These are phyloP conservation scores for Tholera decimalis DNA, from an alignment of 2,888 invertebrate genomes.

Conservation along the genomic window DNA sequence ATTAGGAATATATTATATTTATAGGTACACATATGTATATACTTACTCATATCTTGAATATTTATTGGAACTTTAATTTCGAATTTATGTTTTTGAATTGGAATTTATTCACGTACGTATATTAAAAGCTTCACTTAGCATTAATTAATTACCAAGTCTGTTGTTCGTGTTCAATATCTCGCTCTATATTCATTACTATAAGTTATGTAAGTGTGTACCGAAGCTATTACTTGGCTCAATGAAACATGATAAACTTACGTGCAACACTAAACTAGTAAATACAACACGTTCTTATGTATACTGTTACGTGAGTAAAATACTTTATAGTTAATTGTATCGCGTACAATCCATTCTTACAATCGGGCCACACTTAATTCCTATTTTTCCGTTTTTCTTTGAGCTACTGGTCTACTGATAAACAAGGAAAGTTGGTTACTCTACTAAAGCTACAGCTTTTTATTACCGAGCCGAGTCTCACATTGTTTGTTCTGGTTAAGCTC, in stretches of 20 bases:
- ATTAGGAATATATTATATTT: not conserved
- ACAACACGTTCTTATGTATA: conserved; percentile 45
- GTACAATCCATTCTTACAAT: conserved; percentile 1
- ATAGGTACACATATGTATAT: no score
- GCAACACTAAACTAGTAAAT: conserved; percentile 41
- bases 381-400: conserved; percentile 5
- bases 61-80: not conserved
- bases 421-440: conserved; percentile 10
- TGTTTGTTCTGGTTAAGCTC: conserved; percentile 19
- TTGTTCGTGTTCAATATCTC: not conserved
- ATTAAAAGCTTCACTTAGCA: no score
- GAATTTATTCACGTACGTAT: no score
- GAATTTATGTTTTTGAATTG: not conserved
- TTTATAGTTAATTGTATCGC: not conserved
- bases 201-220: conserved; percentile 34
- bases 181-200: conserved; percentile 1
- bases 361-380: not conserved
- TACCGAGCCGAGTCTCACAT: not conserved
- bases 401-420: not conserved
- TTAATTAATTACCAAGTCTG: no score
- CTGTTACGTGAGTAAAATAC: conserved; percentile 26
- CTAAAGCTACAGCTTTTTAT: conserved; percentile 14
- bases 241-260: conserved; percentile 47
- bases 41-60: not conserved
- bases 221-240: conserved; percentile 32